Percentiles rank a stretch among this genome's conserved stretches.
phyloP scores from a whole-genome alignment of 92 coral and sea anemone genomes.

The Zoanthus gigantus region DNA sequence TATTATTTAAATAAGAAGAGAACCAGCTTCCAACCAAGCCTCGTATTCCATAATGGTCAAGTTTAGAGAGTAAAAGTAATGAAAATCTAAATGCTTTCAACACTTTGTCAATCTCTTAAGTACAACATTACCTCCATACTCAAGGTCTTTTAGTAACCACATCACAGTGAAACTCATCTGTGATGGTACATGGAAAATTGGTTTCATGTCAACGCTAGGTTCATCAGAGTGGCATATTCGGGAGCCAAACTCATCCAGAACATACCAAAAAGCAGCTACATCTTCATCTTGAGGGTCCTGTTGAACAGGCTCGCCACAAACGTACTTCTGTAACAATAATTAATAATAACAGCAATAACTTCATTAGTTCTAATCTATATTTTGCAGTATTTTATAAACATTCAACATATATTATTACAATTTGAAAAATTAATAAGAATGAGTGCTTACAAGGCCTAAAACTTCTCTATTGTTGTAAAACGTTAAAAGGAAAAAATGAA shows the following conservation, averaged over 20 bases:
- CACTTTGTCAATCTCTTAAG: too few species aligned
- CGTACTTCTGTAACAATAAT: neutral
- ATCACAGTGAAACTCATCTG: conserved; percentile 76
- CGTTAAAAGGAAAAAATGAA: too few species aligned
- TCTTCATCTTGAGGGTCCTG: conserved; percentile 63
- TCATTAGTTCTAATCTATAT: neutral
- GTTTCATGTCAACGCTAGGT: conserved; percentile 65
- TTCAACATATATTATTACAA: neutral
- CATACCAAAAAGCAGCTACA: conserved; percentile 79
- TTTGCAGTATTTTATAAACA: neutral
- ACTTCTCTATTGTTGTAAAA: too few species aligned
- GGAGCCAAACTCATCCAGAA: conserved; percentile 97
- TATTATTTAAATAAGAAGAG: too few species aligned
- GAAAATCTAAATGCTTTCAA: too few species aligned
- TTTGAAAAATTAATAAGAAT: too few species aligned
- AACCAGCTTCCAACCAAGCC: too few species aligned
- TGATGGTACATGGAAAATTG: conserved; percentile 76
- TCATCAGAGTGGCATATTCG: conserved; percentile 86
- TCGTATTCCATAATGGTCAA: too few species aligned
- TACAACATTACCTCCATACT: conserved; percentile 78
- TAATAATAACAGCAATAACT: neutral
- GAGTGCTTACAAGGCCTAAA: too few species aligned
- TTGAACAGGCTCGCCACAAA: conserved; percentile 22
- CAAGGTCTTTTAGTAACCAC: conserved; percentile 81
- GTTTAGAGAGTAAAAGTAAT: too few species aligned